Base-by-base conservation (phyloP, 2,888 invertebrate species). In the Ennomos fuscantarius region DNA sequence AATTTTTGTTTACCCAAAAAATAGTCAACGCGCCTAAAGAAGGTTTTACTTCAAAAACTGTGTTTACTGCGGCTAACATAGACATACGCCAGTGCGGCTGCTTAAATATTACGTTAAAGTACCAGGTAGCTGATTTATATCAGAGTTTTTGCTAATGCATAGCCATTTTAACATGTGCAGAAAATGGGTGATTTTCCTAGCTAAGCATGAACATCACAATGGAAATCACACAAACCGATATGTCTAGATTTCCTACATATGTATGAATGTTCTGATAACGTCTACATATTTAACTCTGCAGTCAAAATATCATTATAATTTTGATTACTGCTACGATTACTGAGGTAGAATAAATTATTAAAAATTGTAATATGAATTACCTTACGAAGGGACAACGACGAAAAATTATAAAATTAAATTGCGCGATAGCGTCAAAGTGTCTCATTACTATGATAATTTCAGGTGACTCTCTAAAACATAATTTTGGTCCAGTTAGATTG, bases 361-460 rank as follows among this genome's bases (percentile, higher is more conserved):
- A 63, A 63, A 48, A 60, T 56, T 61, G 54, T 55, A 9, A 62
- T 53, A 56, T 39, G 33, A 60, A 42, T 49, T 50, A 62, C 50
- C 42, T 57, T 40, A 45, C 48, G 52, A 58, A 62, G 57, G 60
- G 62, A 44, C 52, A 66, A 54, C 58, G 55, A 52, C 55, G 50
- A 57, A 62, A 69, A 62, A 68, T 65, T 61, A 63, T 50, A 61
- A 61, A 60, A 63, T 60, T 63, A 70, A 72, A 67, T 62, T 63
- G 62, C 58, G 63, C 53, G 40, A 63, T 49, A 43, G 56, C 55
- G 41, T 51, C 60, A 72, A 68, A 68, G 64, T 55, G 66, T 62
- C 69, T 71, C 69, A 74, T 74, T 72, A 65, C 64, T 65, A 70
- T 67, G 68, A 70, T 76, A 69, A 73, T 70, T 67, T 65, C 55